Percentiles rank a stretch among this genome's conserved stretches.
phyloP scores from a whole-genome alignment of 2,113 vertebrate species.

The Pedionomus torquatus region DNA sequence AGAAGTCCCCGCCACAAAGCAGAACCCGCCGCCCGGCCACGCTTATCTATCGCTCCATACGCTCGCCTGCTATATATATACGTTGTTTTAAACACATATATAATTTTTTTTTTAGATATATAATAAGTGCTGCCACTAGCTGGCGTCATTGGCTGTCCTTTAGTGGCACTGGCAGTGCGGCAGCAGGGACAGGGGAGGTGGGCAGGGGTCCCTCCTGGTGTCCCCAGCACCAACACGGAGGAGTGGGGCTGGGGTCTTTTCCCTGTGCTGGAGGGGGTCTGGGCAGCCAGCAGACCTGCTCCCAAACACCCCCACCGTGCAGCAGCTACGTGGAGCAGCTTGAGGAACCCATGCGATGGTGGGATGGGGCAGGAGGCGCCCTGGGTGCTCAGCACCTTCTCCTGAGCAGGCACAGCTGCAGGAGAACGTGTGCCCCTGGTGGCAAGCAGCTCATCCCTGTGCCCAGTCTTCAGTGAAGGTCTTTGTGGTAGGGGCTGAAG shows the following conservation, averaged over 20 bases:
- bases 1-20: neutral
- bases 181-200: neutral
- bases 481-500: neutral
- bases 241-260: fast-evolving
- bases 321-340: neutral
- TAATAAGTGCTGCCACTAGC: slow-evolving; percentile 33
- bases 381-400: neutral
- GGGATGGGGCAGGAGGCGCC: neutral
- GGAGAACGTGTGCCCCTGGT: neutral
- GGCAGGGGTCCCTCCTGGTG: neutral
- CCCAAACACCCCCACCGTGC: neutral
- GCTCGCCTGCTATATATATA: fast-evolving
- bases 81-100: neutral
- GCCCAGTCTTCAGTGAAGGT: neutral
- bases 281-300: neutral
- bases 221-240: neutral
- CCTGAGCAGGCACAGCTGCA: neutral
- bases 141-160: slow-evolving; percentile 41
- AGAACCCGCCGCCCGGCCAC: neutral
- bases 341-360: fast-evolving
- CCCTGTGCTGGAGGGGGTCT: neutral
- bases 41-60: fast-evolving
- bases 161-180: neutral
- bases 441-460: neutral
- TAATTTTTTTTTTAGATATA: neutral